These are phyloP conservation scores for Diabrotica virgifera DNA, from an alignment of 1,140 invertebrate species.

Conservation along the genomic window DNA sequence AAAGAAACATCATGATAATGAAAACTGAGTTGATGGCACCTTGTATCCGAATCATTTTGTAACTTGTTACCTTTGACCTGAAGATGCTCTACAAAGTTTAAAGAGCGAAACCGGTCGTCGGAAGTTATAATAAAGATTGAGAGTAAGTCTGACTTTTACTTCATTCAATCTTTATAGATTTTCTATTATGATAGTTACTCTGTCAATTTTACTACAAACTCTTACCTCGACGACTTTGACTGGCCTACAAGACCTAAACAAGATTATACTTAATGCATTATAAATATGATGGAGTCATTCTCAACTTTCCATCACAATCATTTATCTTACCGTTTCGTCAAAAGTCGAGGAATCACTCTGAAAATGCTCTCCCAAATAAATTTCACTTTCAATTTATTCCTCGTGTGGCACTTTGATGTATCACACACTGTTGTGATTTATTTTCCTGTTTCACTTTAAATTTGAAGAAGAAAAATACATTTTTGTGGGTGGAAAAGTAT, in stretches of 20 bases:
- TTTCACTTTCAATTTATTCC: constrained; percentile 21
- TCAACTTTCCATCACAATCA: constrained; percentile 15
- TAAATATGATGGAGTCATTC: constrained; percentile 17
- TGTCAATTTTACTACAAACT: too few species aligned
- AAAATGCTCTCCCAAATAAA: constrained; percentile 10
- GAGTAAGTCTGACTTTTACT: too few species aligned
- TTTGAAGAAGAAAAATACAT: not conserved
- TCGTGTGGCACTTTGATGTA: constrained; percentile 20
- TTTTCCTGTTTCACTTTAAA: constrained; percentile 10
- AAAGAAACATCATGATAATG: too few species aligned
- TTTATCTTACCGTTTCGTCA: constrained; percentile 7
- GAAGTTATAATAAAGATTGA: too few species aligned
- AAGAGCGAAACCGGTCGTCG: too few species aligned
- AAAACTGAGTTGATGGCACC: too few species aligned
- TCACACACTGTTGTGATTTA: constrained; percentile 18
- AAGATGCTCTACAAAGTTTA: too few species aligned
- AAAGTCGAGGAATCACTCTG: constrained; percentile 12
- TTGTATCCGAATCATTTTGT: too few species aligned
- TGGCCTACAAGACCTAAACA: not conserved
- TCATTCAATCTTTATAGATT: too few species aligned
- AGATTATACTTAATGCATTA: constrained; percentile 19
- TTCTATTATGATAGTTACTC: too few species aligned
- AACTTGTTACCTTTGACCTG: too few species aligned
- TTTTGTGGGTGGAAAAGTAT: not conserved
- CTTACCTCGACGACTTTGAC: not conserved